Evolutionary conservation across 2,113 vertebrate species (phyloP).

Genomic region (Leucopsar rothschildi): DNA sequence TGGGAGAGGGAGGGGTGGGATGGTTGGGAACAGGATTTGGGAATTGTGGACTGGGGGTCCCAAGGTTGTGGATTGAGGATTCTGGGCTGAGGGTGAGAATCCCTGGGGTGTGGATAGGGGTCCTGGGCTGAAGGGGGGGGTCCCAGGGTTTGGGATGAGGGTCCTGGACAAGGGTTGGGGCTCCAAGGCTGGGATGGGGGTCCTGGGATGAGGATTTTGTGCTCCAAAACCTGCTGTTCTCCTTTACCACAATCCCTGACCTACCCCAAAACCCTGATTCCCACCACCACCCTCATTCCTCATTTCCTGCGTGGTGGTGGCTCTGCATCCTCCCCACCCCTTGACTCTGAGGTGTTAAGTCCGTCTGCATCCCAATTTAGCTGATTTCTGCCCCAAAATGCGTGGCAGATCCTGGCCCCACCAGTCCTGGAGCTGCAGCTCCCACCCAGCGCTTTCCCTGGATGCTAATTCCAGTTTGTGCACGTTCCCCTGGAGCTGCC

Average conservation of each 20-base stretch:
- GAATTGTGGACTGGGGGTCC: not conserved
- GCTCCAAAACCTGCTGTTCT: not conserved
- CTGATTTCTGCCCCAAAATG: not conserved
- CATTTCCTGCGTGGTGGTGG: accelerated
- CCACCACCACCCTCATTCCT: accelerated
- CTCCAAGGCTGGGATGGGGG: too few relatives aligned
- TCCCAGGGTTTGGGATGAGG: too few relatives aligned
- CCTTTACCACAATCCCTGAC: not conserved
- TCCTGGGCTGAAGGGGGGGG: not conserved
- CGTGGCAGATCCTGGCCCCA: accelerated
- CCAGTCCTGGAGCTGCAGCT: not conserved
- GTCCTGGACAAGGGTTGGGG: not conserved
- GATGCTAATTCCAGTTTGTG: not conserved
- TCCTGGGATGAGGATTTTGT: not conserved
- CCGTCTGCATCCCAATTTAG: not conserved
- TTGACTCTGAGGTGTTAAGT: not conserved
- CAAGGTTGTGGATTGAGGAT: not conserved
- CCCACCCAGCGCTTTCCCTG: not conserved
- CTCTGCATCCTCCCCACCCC: not conserved
- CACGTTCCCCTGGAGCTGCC: not conserved
- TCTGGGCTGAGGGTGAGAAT: not conserved
- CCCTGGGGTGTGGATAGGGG: not conserved
- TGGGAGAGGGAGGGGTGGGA: not conserved
- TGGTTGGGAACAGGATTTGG: accelerated
- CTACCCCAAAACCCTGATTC: not conserved